Conservation (phyloP, 2,113 vertebrate species). For the Pipa parva region DNA sequence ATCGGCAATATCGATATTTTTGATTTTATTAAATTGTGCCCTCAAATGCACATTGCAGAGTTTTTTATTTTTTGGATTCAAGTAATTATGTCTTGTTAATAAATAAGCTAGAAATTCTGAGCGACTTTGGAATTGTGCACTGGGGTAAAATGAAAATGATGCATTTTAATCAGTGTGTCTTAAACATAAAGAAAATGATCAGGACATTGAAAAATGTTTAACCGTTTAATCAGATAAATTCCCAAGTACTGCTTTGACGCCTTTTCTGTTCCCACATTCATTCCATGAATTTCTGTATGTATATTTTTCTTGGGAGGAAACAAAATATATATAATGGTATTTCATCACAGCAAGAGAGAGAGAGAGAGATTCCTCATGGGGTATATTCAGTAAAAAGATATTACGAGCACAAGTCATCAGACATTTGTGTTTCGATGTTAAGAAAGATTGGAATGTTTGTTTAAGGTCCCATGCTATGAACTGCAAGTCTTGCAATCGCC, state of each 20-base stretch:
- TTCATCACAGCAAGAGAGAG: conserved; percentile 49
- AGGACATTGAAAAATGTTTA: background rate
- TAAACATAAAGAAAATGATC: background rate
- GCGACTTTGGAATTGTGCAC: too few relatives aligned
- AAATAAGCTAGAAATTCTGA: too few relatives aligned
- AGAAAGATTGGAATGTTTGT: conserved; percentile 80
- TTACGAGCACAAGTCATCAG: conserved; percentile 73
- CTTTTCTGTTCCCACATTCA: conserved; percentile 3
- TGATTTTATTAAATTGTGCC: too few relatives aligned
- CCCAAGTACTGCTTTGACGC: background rate
- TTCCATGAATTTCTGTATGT: background rate
- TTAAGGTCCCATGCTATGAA: conserved; percentile 71
- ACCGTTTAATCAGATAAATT: background rate
- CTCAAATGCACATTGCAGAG: too few relatives aligned
- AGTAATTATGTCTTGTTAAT: too few relatives aligned
- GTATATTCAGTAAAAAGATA: conserved; percentile 69
- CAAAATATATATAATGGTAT: conserved; percentile 3
- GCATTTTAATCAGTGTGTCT: background rate
- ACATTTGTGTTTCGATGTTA: conserved; percentile 72
- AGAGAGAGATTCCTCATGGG: conserved; percentile 48
- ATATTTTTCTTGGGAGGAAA: background rate
- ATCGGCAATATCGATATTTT: too few relatives aligned
- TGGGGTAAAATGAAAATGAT: background rate
- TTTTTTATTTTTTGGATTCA: too few relatives aligned
- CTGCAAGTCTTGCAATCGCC: conserved; percentile 65